Evolutionary conservation across 2,888 invertebrate genomes (phyloP).

Genomic region (Hololepta plana): DNA sequence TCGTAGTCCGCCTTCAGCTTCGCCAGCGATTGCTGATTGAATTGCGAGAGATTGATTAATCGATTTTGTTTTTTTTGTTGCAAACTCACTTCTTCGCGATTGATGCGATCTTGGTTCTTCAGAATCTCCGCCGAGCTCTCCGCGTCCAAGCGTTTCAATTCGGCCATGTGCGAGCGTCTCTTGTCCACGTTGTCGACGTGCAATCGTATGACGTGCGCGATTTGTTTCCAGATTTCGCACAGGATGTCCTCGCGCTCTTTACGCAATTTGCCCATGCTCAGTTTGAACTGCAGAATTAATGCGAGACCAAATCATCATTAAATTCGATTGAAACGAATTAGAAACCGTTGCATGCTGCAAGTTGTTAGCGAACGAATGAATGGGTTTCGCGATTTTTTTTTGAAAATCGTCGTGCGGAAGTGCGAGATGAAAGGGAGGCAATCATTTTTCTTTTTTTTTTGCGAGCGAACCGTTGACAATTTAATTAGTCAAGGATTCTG

Average conservation of each 20-base stretch:
- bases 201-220: conserved; percentile 15
- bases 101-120: conserved; percentile 19
- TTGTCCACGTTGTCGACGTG: conserved; percentile 20
- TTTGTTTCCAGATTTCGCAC: conserved; percentile 20
- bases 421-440: too few relatives aligned
- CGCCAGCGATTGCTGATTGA: too few relatives aligned
- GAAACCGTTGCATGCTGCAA: too few relatives aligned
- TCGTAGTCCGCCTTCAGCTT: conserved; percentile 14
- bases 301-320: conserved; percentile 5
- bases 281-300: conserved; percentile 17
- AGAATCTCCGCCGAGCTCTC: conserved; percentile 19
- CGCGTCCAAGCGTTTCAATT: conserved; percentile 20
- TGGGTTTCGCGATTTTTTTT: too few relatives aligned
- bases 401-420: too few relatives aligned
- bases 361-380: too few relatives aligned
- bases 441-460: too few relatives aligned
- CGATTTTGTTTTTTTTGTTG: conserved; percentile 10
- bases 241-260: conserved; percentile 15
- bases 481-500: too few relatives aligned
- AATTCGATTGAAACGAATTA: too few relatives aligned
- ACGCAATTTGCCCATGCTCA: conserved; percentile 14
- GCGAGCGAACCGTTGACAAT: too few relatives aligned
- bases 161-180: conserved; percentile 21
- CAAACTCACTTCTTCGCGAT: conserved; percentile 15
- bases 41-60: too few relatives aligned